Conservation (phyloP, 1,140 invertebrate species). For the Mycetomoellerius zeteki region DNA sequence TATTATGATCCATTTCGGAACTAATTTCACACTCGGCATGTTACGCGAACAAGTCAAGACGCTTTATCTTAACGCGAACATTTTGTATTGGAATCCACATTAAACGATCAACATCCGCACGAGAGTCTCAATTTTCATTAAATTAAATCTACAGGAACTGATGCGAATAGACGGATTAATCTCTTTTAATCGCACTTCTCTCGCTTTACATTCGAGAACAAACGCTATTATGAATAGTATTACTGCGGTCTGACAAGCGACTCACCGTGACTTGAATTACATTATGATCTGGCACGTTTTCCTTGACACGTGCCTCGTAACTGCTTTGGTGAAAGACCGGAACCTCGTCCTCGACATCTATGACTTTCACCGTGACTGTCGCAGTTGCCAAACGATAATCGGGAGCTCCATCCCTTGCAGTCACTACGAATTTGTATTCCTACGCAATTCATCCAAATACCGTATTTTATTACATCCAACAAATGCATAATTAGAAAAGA, state of each 20-base stretch:
- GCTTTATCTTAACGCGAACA: neutral
- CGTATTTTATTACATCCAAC: neutral
- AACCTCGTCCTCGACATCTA: constrained; percentile 94
- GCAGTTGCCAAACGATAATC: constrained; percentile 95
- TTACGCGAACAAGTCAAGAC: neutral
- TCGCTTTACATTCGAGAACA: constrained; percentile 4
- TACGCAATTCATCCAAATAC: constrained; percentile 76
- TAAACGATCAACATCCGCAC: neutral
- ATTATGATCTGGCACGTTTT: constrained; percentile 92
- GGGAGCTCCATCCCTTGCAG: constrained; percentile 94
- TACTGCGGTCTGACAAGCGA: neutral
- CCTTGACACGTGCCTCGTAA: constrained; percentile 93
- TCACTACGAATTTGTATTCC: constrained; percentile 94
- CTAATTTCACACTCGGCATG: constrained; percentile 16
- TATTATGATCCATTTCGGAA: constrained; percentile 19
- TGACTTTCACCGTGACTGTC: constrained; percentile 93
- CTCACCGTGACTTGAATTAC: constrained; percentile 91
- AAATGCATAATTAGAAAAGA: neutral
- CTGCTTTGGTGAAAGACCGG: constrained; percentile 92
- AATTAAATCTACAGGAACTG: neutral
- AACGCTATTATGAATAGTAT: constrained; percentile 1
- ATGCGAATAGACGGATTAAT: constrained; percentile 4
- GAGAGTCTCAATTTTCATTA: neutral
- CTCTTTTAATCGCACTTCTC: constrained; percentile 4
- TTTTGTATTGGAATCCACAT: neutral